phyloP scores from a whole-genome alignment of 2,888 invertebrate genomes.

The Sarcophaga variegata region DNA sequence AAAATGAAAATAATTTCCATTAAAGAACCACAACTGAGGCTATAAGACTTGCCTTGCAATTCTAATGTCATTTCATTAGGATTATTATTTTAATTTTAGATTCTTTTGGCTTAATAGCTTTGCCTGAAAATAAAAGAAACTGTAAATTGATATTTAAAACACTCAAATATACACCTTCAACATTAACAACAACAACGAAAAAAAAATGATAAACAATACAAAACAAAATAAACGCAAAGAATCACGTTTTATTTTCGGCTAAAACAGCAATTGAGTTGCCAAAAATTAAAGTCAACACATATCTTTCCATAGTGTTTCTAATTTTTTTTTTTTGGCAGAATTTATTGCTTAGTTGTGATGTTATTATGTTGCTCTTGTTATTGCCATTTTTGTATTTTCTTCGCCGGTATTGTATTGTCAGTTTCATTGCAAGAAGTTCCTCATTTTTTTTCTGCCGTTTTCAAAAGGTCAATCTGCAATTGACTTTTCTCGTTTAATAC shows the following conservation, averaged over 20 bases:
- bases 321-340: slow-evolving; percentile 7
- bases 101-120: slow-evolving; percentile 11
- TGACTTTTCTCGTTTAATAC: slow-evolving; percentile 31
- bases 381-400: slow-evolving; percentile 50
- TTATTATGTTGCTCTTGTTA: slow-evolving; percentile 58
- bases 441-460: slow-evolving; percentile 21
- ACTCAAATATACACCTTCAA: slow-evolving; percentile 28
- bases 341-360: slow-evolving; percentile 43
- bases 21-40: neutral
- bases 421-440: slow-evolving; percentile 24
- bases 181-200: neutral
- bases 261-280: slow-evolving; percentile 60
- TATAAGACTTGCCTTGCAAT: slow-evolving; percentile 7
- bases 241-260: slow-evolving; percentile 44
- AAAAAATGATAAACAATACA: neutral
- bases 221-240: slow-evolving; percentile 41
- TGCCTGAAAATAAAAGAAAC: slow-evolving; percentile 13
- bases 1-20: neutral
- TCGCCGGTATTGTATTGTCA: slow-evolving; percentile 33
- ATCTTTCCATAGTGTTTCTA: neutral
- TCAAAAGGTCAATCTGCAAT: slow-evolving; percentile 60
- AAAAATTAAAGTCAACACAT: slow-evolving; percentile 25
- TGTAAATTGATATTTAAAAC: slow-evolving; percentile 66
- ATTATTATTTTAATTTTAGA: slow-evolving; percentile 4
- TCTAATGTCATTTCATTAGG: slow-evolving; percentile 47